A percentile compares a stretch with the other conserved stretches of the same genome.
Conservation (phyloP, 2,888 invertebrate species). For the Eudemis profundana region DNA sequence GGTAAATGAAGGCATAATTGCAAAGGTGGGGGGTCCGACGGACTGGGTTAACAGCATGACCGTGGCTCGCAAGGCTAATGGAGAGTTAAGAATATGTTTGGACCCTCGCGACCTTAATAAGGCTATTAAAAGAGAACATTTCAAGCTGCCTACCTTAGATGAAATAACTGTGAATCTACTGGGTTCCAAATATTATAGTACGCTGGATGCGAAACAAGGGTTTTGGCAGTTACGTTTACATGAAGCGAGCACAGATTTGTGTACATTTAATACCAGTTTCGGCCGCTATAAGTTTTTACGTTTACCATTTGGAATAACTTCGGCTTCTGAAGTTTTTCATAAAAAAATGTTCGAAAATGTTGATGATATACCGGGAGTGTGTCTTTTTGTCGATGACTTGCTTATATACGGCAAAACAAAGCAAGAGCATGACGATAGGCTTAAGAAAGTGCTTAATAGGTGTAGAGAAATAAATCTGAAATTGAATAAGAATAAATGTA, state of each 20-base stretch:
- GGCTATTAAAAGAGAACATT: too few species aligned
- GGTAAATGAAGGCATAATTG: constrained; percentile 37
- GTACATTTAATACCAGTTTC: too few species aligned
- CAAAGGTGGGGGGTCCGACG: neutral
- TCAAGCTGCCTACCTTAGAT: constrained; percentile 45
- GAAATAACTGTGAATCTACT: constrained; percentile 41
- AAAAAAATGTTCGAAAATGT: constrained; percentile 19
- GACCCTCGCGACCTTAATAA: constrained; percentile 36
- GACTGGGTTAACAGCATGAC: too few species aligned
- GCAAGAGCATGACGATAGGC: constrained; percentile 2
- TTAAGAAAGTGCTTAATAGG: constrained; percentile 7
- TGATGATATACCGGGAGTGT: constrained; percentile 22
- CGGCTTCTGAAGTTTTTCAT: too few species aligned
- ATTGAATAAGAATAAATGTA: too few species aligned
- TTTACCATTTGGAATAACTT: too few species aligned
- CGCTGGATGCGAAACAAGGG: too few species aligned
- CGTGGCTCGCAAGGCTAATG: constrained; percentile 35
- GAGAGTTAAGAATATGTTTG: constrained; percentile 33
- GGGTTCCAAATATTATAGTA: too few species aligned
- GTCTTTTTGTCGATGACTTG: constrained; percentile 14
- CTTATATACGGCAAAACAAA: constrained; percentile 6
- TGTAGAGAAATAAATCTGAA: constrained; percentile 22
- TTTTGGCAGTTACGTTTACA: too few species aligned
- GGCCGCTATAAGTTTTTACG: too few species aligned
- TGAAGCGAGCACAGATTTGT: too few species aligned